Base-by-base conservation (phyloP, 2,888 invertebrate species). In the Carterocephalus palaemon region DNA sequence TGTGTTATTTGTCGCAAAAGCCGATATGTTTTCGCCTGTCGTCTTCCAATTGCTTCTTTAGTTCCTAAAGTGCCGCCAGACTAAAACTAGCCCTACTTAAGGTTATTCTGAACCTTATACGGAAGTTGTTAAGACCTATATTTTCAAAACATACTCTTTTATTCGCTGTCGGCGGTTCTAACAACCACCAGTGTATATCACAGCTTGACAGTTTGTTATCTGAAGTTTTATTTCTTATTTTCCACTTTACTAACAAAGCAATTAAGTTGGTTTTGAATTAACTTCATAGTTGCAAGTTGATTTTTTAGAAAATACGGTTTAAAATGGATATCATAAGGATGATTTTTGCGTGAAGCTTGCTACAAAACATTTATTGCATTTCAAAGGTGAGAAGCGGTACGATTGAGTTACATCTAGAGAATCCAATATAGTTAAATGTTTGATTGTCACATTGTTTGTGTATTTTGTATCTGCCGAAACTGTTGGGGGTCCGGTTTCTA, bases 391-490 rank as follows among this genome's bases (percentile, higher is more conserved):
- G 52, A 57, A 68, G 32, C 80, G 79, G 80, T 49, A 2, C 70
- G 65, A 76, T 80, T 79, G 78, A 80, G 65, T 59, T 59, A 61
- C 68, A 75, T 78, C 73, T 58, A 63, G 62, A 54, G 66, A 76
- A 73, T 64, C 59, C 62, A 45, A 62, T 64, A 51, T 53, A 69
- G 57, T 63, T 45, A 64, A 66, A 65, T 62, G 56, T 62, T 59
- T 63, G 61, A 64, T 64, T 68, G 75, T 70, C 60, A 57, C 59
- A 62, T 59, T 64, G 67, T 55, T 46, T 57, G 54, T 54, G 43
- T 49, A 51, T 54, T 48, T 32, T 47, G 45, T 52, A 31, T 55
- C 62, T 55, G 62, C 71, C 75, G 70, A 65, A 62, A 52, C 59
- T 57, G 59, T 65, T 69, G 75, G 77, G 66, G 76, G 76, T 74